Evolutionary conservation across 2,113 vertebrate species (phyloP), one percentile per base, ranked within the genome.

Genomic region (Actenoides hombroni): DNA sequence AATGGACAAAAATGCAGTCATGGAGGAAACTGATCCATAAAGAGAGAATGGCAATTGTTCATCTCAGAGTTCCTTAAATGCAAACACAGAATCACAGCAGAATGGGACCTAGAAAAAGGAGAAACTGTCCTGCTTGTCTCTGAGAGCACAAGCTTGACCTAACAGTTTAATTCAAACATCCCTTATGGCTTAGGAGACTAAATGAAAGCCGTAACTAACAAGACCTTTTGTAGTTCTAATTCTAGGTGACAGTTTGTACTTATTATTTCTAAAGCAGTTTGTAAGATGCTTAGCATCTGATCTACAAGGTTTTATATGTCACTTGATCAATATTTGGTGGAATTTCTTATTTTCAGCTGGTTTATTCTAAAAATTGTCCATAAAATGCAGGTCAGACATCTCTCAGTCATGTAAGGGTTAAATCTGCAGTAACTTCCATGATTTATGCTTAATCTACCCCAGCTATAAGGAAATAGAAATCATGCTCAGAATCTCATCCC

Each of bases 171-270:
- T 78, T 93, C 44, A 46, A 83, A 57, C 56, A 91, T 67, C 46
- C 16, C 61, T 91, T 88, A 93, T 7, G 6, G 26, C 13, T 69
- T 83, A 88, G 70, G 35, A 73, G 31, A 77, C 67, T 29, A 94
- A 89, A 92, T 90, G 53, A 85, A 94, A 91, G 12, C 26, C 67
- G 37, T 82, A 90, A 79, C 39, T 92, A 91, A 90, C 23, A 84
- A 19, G 81, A 94, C 35, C 39, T 67, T 83, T 85, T 80, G 82
- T 59, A 87, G 35, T 56, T 91, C 70, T 85, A 85, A 80, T 85
- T 95, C 83, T 53, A 79, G 42, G 24, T 71, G 42, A 8, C 25
- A 74, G 25, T 49, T 91, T 51, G 15, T 33, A 54, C 15, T 94
- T 73, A 42, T 65, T 61, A 65, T 83, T 76, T 85, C 67, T 85